Conservation (phyloP, 2,113 vertebrate species). For the Notarius quadriscutis region DNA sequence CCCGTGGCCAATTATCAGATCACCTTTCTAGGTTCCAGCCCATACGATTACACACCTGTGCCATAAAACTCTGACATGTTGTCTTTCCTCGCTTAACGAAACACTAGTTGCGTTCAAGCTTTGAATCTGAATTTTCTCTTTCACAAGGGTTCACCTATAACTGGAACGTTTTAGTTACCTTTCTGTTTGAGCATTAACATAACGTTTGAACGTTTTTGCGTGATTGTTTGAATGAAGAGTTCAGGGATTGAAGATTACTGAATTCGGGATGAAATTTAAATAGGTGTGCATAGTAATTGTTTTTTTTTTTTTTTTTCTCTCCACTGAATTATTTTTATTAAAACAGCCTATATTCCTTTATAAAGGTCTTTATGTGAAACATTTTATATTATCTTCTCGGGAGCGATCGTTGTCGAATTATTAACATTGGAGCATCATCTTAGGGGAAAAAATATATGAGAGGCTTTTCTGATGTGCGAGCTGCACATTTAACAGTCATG, state of each 20-base stretch:
- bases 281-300: background rate
- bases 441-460: slow-evolving; percentile 21
- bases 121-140: slow-evolving; percentile 7
- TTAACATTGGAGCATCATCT: slow-evolving; percentile 38
- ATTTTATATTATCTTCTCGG: slow-evolving; percentile 6
- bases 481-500: slow-evolving; percentile 51
- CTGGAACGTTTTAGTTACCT: slow-evolving; percentile 12
- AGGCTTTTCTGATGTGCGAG: slow-evolving; percentile 41
- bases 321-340: slow-evolving; percentile 2
- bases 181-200: background rate
- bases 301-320: background rate
- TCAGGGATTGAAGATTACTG: background rate
- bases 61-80: slow-evolving; percentile 49
- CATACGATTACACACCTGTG: slow-evolving; percentile 44
- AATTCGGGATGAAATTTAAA: background rate
- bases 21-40: slow-evolving; percentile 43
- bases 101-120: slow-evolving; percentile 40
- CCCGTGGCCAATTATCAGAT: slow-evolving; percentile 70
- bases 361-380: slow-evolving; percentile 28
- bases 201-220: background rate
- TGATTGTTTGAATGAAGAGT: background rate
- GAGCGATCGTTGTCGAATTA: slow-evolving; percentile 6
- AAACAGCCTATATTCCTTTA: slow-evolving; percentile 14
- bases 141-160: background rate
- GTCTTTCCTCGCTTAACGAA: slow-evolving; percentile 25